Percentiles rank a stretch among this genome's conserved stretches.
phyloP scores from a whole-genome alignment of 2,797 vertebrate genomes.

The Sebastes taczanowskii region DNA sequence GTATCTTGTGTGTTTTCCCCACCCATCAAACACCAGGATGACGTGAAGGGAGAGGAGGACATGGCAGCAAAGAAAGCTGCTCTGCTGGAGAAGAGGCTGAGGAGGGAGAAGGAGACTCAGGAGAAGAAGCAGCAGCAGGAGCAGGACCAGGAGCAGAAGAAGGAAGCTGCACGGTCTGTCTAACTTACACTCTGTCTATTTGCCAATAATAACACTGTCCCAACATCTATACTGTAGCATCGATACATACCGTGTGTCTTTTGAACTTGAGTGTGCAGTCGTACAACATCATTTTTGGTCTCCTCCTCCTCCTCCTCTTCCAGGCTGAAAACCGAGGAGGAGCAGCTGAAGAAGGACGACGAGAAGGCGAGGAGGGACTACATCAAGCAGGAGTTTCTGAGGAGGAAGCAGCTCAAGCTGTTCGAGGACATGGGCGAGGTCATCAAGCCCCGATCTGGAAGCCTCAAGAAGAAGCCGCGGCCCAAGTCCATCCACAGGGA shows the following conservation, averaged over 20 bases:
- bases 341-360: constrained; percentile 93
- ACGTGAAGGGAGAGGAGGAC: constrained; percentile 93
- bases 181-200: neutral
- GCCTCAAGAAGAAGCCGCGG: constrained; percentile 91
- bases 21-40: constrained; percentile 84
- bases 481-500: constrained; percentile 98
- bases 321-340: constrained; percentile 94
- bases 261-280: neutral
- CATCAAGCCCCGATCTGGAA: constrained; percentile 89
- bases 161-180: constrained; percentile 89
- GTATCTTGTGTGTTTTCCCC: neutral
- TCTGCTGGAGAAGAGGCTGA: constrained; percentile 92
- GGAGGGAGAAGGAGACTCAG: constrained; percentile 92
- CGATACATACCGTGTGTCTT: neutral
- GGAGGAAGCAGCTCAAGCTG: constrained; percentile 94
- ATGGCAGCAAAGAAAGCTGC: constrained; percentile 95
- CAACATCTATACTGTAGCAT: neutral
- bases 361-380: constrained; percentile 91
- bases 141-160: constrained; percentile 91
- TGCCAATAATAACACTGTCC: neutral
- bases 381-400: constrained; percentile 94
- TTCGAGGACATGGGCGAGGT: constrained; percentile 96
- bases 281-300: neutral
- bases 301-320: constrained; percentile 13
- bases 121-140: constrained; percentile 92